These are phyloP conservation scores for Zonitis immaculata DNA, from an alignment of 2,888 invertebrate species.

Conservation along the genomic window DNA sequence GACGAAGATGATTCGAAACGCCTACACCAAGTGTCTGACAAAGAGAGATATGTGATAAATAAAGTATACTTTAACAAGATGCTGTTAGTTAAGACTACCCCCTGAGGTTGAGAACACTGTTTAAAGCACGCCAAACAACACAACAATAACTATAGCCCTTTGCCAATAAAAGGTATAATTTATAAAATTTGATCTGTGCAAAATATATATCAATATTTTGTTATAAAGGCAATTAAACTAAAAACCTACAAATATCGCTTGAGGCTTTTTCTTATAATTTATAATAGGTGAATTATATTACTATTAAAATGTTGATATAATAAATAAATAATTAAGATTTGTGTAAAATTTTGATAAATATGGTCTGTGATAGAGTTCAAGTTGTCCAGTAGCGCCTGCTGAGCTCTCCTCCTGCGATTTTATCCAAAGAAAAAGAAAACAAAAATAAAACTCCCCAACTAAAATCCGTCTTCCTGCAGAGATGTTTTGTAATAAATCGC, in stretches of 20 bases:
- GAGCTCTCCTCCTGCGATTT: slow-evolving; percentile 1
- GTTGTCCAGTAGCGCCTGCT: background rate
- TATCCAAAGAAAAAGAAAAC: no score
- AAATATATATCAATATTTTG: no score
- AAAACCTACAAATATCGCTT: background rate
- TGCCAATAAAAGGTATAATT: no score
- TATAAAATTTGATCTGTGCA: background rate
- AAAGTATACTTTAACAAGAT: slow-evolving; percentile 50
- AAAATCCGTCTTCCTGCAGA: slow-evolving; percentile 17
- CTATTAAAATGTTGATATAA: no score
- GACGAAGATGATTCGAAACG: slow-evolving; percentile 15
- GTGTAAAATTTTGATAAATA: background rate
- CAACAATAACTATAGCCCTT: background rate
- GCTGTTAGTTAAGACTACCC: slow-evolving; percentile 48
- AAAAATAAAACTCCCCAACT: no score
- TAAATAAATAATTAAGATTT: no score
- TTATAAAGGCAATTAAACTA: no score
- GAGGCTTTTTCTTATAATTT: background rate
- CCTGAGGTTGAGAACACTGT: slow-evolving; percentile 46
- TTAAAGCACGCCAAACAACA: slow-evolving; percentile 18
- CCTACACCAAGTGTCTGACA: slow-evolving; percentile 18
- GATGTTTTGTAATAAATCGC: slow-evolving; percentile 35
- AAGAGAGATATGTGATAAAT: slow-evolving; percentile 45
- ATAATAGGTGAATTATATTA: no score
- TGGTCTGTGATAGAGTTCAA: background rate